Evolutionary conservation across 2,888 invertebrate species (phyloP), one percentile per base, ranked within the genome.

Genomic region (Euplagia quadripunctaria): DNA sequence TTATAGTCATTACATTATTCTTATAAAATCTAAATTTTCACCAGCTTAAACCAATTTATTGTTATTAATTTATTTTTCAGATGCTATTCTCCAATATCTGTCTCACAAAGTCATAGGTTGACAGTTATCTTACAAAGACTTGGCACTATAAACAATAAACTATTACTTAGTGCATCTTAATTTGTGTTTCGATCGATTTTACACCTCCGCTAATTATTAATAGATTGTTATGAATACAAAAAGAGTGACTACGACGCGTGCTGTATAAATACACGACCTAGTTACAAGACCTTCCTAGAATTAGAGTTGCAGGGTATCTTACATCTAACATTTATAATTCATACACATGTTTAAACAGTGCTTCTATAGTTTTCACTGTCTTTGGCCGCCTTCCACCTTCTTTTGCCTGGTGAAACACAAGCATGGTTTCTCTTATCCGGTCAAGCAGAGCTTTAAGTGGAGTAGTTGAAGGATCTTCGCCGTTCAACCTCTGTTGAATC

Each of bases 391-490:
- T 46, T 3, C 70, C 70, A 0, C 70, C 70, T 9, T 70, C 70
- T 31, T 55, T 70, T 7, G 14, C 20, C 14, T 64, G 14, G 8
- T 52, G 14, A 55, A 70, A 70, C 8, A 43, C 52, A 11, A 70
- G 52, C 70, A 70, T 70, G 8, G 70, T 51, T 42, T 64, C 64
- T 52, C 43, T 64, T 17, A 70, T 65, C 9, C 55, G 12, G 11
- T 70, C 70, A 9, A 70, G 55, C 1, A 70, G 42, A 16, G 8
- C n/a, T 16, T 70, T 70, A 2, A 70, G 46, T 6, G 65, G 14
- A 1, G 65, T 65, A 20, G n/a, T 65, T 14, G 65, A 46, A 20
- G 65, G 65, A 12, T 65, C 46, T 46, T 65, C 7, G 11, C 65
- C 65, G 1, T 12, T 46, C 14, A 65, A 65, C 14, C 3, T 65